Percentiles rank a stretch among this genome's conserved stretches.
phyloP scores from a whole-genome alignment of 2,113 vertebrate genomes.

The Trichechus manatus region DNA sequence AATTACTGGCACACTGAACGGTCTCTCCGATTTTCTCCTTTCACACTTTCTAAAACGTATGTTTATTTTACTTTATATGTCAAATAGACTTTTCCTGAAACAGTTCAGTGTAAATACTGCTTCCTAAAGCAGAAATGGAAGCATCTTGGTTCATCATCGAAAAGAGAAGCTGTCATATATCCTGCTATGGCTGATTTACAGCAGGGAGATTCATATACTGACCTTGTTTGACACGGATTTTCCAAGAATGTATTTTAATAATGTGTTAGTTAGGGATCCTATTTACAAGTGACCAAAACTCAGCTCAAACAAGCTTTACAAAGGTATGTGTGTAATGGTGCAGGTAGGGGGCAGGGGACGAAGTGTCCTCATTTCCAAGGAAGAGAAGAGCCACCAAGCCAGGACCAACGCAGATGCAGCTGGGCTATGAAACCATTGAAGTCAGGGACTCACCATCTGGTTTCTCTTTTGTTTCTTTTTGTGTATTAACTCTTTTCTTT shows the following conservation, averaged over 20 bases:
- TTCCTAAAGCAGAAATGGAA: slow-evolving; percentile 7
- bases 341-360: neutral
- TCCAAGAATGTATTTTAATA: neutral
- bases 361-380: neutral
- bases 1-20: neutral
- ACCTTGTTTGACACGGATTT: slow-evolving; percentile 21
- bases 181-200: neutral
- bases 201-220: neutral
- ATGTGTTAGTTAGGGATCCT: neutral
- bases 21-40: neutral
- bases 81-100: neutral
- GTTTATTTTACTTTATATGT: neutral
- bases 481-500: neutral
- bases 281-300: neutral
- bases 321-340: too few species aligned
- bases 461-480: neutral
- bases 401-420: neutral
- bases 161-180: neutral
- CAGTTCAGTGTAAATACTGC: neutral
- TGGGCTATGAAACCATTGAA: neutral
- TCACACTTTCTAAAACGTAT: neutral
- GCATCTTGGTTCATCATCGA: neutral
- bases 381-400: neutral
- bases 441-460: neutral
- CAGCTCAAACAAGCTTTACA: neutral